These are phyloP conservation scores for Heliconius charithonia DNA, from an alignment of 2,888 invertebrate genomes.

Conservation along the genomic window DNA sequence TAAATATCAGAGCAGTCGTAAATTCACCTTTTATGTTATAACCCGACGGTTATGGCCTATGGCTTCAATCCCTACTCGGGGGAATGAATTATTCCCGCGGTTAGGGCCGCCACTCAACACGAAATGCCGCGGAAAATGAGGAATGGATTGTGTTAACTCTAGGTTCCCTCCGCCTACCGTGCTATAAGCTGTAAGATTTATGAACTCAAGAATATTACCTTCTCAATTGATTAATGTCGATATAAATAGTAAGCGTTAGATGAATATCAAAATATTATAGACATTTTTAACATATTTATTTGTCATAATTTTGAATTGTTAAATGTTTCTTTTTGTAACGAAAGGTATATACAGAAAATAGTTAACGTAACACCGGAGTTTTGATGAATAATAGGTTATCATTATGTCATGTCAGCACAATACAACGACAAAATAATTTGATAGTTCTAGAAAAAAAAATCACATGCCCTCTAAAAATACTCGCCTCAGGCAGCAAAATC, in stretches of 20 bases:
- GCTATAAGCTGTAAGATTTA: neutral
- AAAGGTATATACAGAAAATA: neutral
- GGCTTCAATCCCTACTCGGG: too few species aligned
- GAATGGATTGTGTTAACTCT: too few species aligned
- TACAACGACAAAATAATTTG: constrained; percentile 31
- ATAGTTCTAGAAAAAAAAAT: constrained; percentile 53
- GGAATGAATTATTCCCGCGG: too few species aligned
- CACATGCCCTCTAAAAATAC: constrained; percentile 76
- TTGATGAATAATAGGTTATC: neutral
- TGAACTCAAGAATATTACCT: neutral
- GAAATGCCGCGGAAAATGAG: too few species aligned
- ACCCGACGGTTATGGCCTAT: too few species aligned
- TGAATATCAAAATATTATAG: neutral
- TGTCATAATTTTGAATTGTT: neutral
- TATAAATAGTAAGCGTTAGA: too few species aligned
- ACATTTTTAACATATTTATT: neutral
- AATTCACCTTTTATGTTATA: too few species aligned
- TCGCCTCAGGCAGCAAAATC: constrained; percentile 71
- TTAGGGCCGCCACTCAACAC: too few species aligned
- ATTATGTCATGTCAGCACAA: constrained; percentile 28
- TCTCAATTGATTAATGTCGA: neutral
- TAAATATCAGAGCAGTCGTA: neutral
- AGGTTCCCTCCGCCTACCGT: too few species aligned
- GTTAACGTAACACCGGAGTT: neutral
- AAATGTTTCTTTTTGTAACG: neutral